Evolutionary conservation across 2,113 vertebrate genomes (phyloP).

Genomic region (Heterotis niloticus): DNA sequence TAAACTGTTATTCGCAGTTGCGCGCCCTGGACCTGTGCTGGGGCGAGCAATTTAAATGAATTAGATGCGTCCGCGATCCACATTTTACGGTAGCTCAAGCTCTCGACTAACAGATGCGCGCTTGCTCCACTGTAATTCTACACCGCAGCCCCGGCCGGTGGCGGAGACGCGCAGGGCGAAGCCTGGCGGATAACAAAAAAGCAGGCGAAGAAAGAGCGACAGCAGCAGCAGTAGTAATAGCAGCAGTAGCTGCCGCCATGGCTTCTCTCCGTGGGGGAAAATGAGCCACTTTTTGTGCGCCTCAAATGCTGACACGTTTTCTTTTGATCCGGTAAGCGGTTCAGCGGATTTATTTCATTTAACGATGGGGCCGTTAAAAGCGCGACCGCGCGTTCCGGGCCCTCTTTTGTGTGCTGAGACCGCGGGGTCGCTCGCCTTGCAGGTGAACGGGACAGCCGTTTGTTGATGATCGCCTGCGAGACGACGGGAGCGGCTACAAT

Average conservation of each 20-base stretch:
- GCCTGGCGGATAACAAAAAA: conserved; percentile 9
- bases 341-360: background rate
- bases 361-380: background rate
- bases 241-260: conserved; percentile 15
- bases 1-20: background rate
- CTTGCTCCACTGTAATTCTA: conserved; percentile 22
- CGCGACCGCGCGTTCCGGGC: background rate
- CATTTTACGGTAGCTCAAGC: conserved; percentile 13
- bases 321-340: conserved; percentile 16
- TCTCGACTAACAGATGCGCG: conserved; percentile 12
- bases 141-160: conserved; percentile 15
- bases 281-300: background rate
- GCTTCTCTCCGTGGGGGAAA: background rate
- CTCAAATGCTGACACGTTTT: background rate
- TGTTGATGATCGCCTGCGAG: background rate
- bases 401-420: conserved; percentile 19
- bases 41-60: background rate
- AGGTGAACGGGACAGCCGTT: background rate
- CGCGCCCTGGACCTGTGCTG: too few relatives aligned
- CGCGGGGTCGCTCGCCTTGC: background rate
- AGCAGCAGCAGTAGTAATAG: background rate
- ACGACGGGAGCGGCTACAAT: background rate
- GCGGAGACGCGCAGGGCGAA: conserved; percentile 10
- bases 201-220: conserved; percentile 18
- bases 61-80: background rate